Conservation (phyloP, 2,888 invertebrate genomes). For the Aphidoletes aphidimyza region DNA sequence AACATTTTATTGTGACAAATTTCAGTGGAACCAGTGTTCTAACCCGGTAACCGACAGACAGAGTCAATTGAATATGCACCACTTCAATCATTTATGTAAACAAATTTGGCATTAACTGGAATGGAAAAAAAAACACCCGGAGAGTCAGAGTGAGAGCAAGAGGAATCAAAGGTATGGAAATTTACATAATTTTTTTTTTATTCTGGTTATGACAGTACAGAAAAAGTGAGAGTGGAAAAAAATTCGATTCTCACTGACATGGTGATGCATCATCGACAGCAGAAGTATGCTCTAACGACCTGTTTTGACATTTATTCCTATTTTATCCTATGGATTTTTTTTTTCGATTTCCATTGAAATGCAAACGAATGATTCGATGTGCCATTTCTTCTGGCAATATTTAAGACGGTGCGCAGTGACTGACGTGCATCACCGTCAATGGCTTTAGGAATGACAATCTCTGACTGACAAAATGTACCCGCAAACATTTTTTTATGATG, state of each 20-base stretch:
- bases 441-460: background rate
- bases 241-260: conserved; percentile 2
- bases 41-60: no score
- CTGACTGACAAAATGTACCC: background rate
- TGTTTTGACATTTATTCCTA: conserved; percentile 50
- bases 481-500: conserved; percentile 11
- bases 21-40: no score
- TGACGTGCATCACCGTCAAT: background rate
- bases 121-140: background rate
- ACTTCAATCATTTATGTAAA: conserved; percentile 45
- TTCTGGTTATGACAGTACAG: background rate
- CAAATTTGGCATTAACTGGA: background rate
- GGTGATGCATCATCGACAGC: background rate
- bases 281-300: background rate
- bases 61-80: conserved; percentile 50
- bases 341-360: conserved; percentile 29
- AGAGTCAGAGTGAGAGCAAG: background rate
- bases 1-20: conserved; percentile 32
- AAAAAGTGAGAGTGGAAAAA: background rate
- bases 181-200: conserved; percentile 38
- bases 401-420: background rate
- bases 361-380: conserved; percentile 30
- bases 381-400: background rate
- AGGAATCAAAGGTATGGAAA: background rate
- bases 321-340: no score